phyloP scores from a whole-genome alignment of 2,113 vertebrate genomes.

The Oceanodroma tethys region DNA sequence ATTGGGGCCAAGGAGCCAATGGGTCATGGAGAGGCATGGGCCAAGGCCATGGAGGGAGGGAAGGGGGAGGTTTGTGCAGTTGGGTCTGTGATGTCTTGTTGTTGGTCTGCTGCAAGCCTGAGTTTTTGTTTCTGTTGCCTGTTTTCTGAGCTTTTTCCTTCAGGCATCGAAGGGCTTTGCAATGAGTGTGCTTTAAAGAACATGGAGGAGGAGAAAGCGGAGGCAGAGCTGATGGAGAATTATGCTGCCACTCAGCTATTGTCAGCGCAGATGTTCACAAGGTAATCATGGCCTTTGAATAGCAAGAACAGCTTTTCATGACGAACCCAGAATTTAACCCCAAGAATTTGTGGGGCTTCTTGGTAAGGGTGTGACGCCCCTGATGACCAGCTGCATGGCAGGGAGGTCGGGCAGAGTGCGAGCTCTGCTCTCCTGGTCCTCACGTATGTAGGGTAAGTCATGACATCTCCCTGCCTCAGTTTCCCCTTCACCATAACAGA shows the following conservation, averaged over 20 bases:
- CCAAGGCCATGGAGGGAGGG: neutral
- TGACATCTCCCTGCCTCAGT: neutral
- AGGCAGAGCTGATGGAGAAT: slow-evolving; percentile 18
- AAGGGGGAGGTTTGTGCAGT: neutral
- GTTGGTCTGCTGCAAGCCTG: neutral
- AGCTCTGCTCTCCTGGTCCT: neutral
- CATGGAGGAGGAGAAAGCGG: neutral
- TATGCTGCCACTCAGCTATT: neutral
- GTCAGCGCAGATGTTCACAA: neutral
- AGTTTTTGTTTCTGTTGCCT: neutral
- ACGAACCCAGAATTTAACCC: neutral
- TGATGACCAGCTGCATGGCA: fast-evolving
- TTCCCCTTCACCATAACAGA: neutral
- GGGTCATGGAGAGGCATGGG: neutral
- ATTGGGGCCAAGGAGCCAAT: neutral
- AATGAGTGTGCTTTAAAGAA: neutral
- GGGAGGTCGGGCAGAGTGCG: fast-evolving
- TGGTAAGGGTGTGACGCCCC: neutral
- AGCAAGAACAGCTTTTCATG: neutral
- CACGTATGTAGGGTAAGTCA: fast-evolving
- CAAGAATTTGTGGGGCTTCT: neutral
- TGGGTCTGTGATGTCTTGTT: neutral
- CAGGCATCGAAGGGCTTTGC: neutral
- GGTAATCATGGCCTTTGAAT: neutral
- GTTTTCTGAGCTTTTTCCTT: neutral